A percentile compares a stretch with the other conserved stretches of the same genome.
Conservation (phyloP, 2,113 vertebrate species). For the Phylloscopus whistleri region DNA sequence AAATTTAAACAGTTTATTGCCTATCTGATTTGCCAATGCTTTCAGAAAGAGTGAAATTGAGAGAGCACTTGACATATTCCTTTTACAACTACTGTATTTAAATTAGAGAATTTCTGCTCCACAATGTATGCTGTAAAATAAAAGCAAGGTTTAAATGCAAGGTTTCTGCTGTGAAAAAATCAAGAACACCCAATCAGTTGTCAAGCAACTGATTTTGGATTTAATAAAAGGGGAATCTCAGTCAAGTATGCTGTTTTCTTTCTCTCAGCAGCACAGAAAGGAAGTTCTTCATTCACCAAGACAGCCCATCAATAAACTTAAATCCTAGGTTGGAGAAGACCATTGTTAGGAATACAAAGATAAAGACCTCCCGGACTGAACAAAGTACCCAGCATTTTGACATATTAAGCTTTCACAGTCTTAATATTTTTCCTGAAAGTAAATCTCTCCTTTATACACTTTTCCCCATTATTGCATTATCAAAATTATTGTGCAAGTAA, state of each 20-base stretch:
- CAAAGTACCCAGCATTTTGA: conserved; percentile 20
- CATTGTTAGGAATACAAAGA: not conserved
- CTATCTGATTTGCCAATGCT: not conserved
- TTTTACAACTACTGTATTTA: not conserved
- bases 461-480: not conserved
- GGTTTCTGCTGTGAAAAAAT: not conserved
- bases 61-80: not conserved
- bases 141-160: not conserved
- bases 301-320: conserved; percentile 7
- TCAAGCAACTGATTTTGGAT: not conserved
- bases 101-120: not conserved
- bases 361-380: conserved; percentile 24
- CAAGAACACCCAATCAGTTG: not conserved
- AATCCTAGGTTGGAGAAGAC: not conserved
- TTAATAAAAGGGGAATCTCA: not conserved
- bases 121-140: not conserved
- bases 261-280: not conserved
- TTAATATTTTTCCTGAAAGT: not conserved
- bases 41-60: not conserved
- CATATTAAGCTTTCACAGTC: not conserved
- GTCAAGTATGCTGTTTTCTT: not conserved
- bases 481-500: not conserved
- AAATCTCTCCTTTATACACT: not conserved
- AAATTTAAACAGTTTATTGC: not conserved
- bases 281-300: not conserved